phyloP scores from a whole-genome alignment of 2,113 vertebrate genomes.

The Ophiodon elongatus region DNA sequence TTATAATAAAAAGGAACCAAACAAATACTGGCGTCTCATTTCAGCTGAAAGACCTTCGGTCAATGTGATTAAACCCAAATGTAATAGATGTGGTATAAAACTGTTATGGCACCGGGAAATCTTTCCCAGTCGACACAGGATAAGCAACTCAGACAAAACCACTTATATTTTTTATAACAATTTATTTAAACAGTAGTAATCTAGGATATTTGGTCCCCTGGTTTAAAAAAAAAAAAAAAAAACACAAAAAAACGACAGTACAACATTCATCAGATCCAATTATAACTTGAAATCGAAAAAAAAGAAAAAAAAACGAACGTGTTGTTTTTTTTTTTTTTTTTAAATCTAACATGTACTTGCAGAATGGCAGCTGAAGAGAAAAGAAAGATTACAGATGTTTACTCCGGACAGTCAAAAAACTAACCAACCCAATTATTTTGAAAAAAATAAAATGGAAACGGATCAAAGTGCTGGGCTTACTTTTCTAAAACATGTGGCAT shows the following conservation, averaged over 20 bases:
- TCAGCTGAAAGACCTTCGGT: too few relatives aligned
- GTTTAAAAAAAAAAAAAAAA: constrained; percentile 63
- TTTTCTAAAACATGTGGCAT: background rate
- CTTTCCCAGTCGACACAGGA: background rate
- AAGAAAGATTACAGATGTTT: constrained; percentile 5
- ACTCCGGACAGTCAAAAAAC: background rate
- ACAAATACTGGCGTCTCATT: too few relatives aligned
- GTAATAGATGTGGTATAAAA: too few relatives aligned
- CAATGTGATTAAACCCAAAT: too few relatives aligned
- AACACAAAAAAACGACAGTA: too few relatives aligned
- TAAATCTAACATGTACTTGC: background rate
- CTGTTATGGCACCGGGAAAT: too few relatives aligned
- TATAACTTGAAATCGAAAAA: constrained; percentile 18
- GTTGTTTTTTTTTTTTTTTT: background rate
- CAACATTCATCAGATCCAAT: constrained; percentile 45
- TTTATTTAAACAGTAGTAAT: constrained; percentile 71
- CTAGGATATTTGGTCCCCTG: constrained; percentile 65
- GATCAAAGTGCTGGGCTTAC: background rate
- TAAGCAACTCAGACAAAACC: background rate
- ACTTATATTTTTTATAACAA: constrained; percentile 18
- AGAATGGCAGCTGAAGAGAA: constrained; percentile 18
- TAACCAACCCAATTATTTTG: background rate
- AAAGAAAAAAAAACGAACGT: background rate
- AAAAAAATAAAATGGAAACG: background rate
- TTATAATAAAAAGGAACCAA: too few relatives aligned